Evolutionary conservation across 2,113 vertebrate genomes (phyloP), one percentile per base, ranked within the genome.

Genomic region (Oreotrochilus melanogaster): DNA sequence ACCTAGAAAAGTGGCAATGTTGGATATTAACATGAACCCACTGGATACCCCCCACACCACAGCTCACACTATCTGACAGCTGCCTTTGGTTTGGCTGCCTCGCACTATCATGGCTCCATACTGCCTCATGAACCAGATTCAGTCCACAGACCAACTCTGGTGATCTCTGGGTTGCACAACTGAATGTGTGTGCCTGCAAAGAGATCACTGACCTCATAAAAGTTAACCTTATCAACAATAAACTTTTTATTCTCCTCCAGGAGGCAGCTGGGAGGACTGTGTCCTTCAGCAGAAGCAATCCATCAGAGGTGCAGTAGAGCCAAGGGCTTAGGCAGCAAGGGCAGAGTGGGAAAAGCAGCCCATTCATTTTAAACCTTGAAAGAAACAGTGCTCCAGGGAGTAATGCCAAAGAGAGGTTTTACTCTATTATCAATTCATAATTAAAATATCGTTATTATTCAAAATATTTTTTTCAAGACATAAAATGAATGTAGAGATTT

Each of bases 271-370:
- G 8, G 14, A 39, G 6, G 79, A 95, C 48, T 3, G 18, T 85
- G 66, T 45, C 70, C 62, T 82, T 87, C 89, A 94, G 58, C 42
- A 79, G 62, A 79, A 79, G 54, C 23, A 76, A 70, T 87, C 37
- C 5, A 0, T 67, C 73, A 88, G 84, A 79, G 35, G 30, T 45
- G 11, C 54, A 62, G 58, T 54, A 62, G 54, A 88, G 78, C 74
- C 89, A 94, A 58, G 2, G 5, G 74, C 78, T 92, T 61, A 66
- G 54, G 65, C 91, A 91, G 85, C 94, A 89, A 72, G 58, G 47
- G 62, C 81, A 76, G 18, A 43, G 53, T 7, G 18, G 25, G 28
- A 85, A 48, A 94, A 25, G 70, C 57, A 88, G 81, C 18, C 57
- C 54, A 76, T 78, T 79, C 45, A 83, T 67, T 79, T 86, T 27